Base-by-base conservation (phyloP, 2,113 vertebrate genomes). In the Gymnorhina tibicen region DNA sequence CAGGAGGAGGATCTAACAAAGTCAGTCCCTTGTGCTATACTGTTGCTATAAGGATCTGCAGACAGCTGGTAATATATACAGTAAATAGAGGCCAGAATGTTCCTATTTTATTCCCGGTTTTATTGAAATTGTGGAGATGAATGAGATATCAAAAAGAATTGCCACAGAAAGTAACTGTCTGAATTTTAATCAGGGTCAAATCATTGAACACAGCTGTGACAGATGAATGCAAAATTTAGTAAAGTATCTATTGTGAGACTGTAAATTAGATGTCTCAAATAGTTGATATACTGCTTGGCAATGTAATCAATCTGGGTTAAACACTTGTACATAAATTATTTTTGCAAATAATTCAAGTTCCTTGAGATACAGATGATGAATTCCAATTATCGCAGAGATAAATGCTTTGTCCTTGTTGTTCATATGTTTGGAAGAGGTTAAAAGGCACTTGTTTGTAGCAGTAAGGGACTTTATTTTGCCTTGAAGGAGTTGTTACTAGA, bases 171-270 rank as follows among this genome's bases (percentile, higher is more conserved):
- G 68, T 52, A 87, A 42, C 68, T 47, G 58, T 30, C 41, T 88
- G 89, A 80, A 76, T 95, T 91, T 94, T 83, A 86, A 97, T 91
- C 78, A 66, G 76, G 87, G 93, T 91, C 87, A 95, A 81, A 69
- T 94, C 46, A 56, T 52, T 85, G 56, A 91, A 85, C 50, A 50
- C 72, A 90, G 91, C 93, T 94, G 76, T 84, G 87, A 95, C 47
- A 75, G 89, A 94, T 88, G 78, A 94, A 91, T 88, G 58, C 46
- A 81, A 83, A 93, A 95, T 96, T 87, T 87, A 75, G 75, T 63
- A 20, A 96, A 92, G 62, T 80, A 80, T 63, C 82, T 89, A 72
- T 83, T 91, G 85, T 73, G 42, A 78, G 73, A 64, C 85, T 89
- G 81, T 62, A 96, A 91, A 95, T 95, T 69, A 89, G 50, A 47